Evolutionary conservation across 2,797 vertebrate species (phyloP).

Genomic region (Parauchenoglanis ngamensis): DNA sequence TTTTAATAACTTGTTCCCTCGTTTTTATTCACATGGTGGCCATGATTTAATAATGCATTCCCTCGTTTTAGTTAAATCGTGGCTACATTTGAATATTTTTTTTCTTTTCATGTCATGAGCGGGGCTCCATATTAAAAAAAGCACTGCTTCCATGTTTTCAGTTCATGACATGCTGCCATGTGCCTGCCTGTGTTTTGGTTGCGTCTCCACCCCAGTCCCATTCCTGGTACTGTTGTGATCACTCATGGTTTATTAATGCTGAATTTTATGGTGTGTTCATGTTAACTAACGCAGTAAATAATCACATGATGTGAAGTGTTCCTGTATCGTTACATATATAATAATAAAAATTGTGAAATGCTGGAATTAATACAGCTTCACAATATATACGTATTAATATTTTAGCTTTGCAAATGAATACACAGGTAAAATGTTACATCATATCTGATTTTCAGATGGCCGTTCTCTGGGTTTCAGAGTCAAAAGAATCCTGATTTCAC

Average conservation of each 20-base stretch:
- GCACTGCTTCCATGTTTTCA: not conserved
- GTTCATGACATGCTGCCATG: not conserved
- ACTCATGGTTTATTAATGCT: not conserved
- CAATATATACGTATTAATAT: not conserved
- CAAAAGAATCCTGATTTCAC: constrained; percentile 11
- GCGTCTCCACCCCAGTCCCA: not conserved
- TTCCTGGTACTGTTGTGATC: not conserved
- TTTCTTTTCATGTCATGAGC: too few relatives aligned
- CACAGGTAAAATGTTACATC: not conserved
- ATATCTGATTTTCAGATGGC: not conserved
- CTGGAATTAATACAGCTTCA: not conserved
- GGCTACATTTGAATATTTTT: too few relatives aligned
- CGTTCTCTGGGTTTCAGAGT: not conserved
- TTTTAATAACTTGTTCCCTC: too few relatives aligned
- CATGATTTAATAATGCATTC: too few relatives aligned
- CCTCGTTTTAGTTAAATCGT: too few relatives aligned
- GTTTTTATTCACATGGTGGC: too few relatives aligned
- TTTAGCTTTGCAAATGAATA: not conserved
- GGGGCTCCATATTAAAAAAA: not conserved
- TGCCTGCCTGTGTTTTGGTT: not conserved
- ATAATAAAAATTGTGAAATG: not conserved
- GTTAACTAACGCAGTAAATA: not conserved
- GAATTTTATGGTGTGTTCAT: not conserved
- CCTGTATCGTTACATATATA: not conserved
- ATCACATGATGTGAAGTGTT: not conserved